Base-by-base conservation (phyloP, 92 coral and sea anemone genomes). In the Epizoanthus stellaris region DNA sequence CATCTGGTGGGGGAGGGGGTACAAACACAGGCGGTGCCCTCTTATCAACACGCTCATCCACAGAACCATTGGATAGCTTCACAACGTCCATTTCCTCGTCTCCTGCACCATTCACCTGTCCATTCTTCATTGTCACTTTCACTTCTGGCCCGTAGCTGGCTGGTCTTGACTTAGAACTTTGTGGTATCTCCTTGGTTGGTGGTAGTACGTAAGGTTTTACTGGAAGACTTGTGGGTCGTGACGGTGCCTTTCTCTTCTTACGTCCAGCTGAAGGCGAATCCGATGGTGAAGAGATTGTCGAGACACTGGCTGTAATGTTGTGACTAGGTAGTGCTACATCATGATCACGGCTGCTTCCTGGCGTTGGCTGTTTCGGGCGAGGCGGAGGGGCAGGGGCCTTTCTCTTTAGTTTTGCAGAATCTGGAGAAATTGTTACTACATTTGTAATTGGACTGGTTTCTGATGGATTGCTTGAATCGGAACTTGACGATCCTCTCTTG, bases 1-100 rank as follows among this genome's bases (percentile, higher is more conserved):
- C 95, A 43, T 89, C 95, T 54, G 99, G 99, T 14, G 99, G 99
- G 25, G 99, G 99, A 7, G 99, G 99, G 5, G 99, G 88, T 42
- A 89, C 75, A 76, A 97, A 97, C 40, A 89, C 87, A 1, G 99
- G 98, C 3, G 92, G 88, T 12, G 71, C 83, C 30, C 82, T 80
- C 91, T 77, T 81, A 45, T 87, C 84, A 21, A 65, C 77, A 4
- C 7, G 42, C 25, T 5, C 80, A 7, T 52, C 56, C 56, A 52
- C 56, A 52, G 56, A 52, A 52, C 15, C 56, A 52, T 52, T 52
- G 10, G n/a, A 4, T 20, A 40, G 11, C 40, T 11, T 14, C 6
- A 7, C 25, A 20, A 62, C 60, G 47, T 14, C 61, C 4, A 17
- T 20, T 79, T 58, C 82, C 25, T 17, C 23, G 38, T 59, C 47